Conservation (phyloP, 2,888 invertebrate species). For the Lepidocyrtoides sp. region DNA sequence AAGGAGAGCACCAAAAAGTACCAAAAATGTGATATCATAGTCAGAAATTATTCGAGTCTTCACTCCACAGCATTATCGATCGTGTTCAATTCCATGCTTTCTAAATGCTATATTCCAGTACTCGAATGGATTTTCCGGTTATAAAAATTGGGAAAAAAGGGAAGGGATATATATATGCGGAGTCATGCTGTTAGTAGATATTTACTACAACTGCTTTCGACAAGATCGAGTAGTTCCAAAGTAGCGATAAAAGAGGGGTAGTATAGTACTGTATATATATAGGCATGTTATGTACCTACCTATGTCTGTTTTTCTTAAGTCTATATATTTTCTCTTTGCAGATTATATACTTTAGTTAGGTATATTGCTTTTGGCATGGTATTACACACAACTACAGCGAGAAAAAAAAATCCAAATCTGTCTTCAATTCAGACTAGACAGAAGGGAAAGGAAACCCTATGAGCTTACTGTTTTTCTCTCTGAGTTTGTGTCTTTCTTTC, state of each 20-base stretch:
- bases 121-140: conserved; percentile 54
- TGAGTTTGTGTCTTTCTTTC: not conserved
- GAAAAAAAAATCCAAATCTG: conserved; percentile 42
- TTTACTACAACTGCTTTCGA: conserved; percentile 61
- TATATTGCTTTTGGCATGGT: not conserved
- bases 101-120: conserved; percentile 41
- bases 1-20: not conserved
- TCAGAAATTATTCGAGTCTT: conserved; percentile 40
- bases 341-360: not conserved
- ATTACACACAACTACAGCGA: conserved; percentile 29
- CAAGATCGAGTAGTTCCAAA: conserved; percentile 7
- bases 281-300: not conserved
- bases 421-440: conserved; percentile 32
- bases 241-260: conserved; percentile 9
- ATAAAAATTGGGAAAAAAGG: conserved; percentile 32
- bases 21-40: conserved; percentile 13
- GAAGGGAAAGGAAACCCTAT: conserved; percentile 39
- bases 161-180: conserved; percentile 32
- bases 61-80: conserved; percentile 74
- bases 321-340: too few species aligned
- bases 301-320: not conserved
- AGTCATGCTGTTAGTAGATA: not conserved
- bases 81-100: conserved; percentile 63
- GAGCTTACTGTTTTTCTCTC: conserved; percentile 27
- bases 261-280: not conserved